These are phyloP conservation scores for Phymastichus coffea DNA, from an alignment of 1,140 invertebrate species.

Conservation along the genomic window DNA sequence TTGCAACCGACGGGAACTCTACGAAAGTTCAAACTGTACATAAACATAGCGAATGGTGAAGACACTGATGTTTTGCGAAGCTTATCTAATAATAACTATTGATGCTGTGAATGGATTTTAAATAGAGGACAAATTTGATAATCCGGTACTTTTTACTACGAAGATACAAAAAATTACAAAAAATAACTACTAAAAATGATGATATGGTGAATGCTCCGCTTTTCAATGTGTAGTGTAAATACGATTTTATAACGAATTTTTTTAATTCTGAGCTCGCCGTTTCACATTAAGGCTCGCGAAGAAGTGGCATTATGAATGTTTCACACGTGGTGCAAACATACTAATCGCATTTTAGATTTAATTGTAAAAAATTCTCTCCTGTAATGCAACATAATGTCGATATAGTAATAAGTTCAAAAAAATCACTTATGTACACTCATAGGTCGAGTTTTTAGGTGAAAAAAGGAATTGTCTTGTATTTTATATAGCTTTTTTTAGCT, in stretches of 20 bases:
- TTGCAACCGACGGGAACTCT: neutral
- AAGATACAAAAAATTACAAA: conserved; percentile 11
- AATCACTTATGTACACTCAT: neutral
- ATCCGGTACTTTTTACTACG: conserved; percentile 23
- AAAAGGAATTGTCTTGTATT: conserved; percentile 4
- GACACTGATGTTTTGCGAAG: neutral
- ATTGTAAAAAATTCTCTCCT: conserved; percentile 20
- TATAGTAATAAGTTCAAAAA: conserved; percentile 16
- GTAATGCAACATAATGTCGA: conserved; percentile 28
- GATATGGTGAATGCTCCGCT: conserved; percentile 19
- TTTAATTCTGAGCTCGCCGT: conserved; percentile 21
- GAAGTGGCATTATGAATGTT: conserved; percentile 31
- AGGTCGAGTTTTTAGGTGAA: conserved; percentile 10
- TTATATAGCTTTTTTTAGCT: neutral
- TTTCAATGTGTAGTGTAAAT: conserved; percentile 29
- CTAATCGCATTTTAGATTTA: conserved; percentile 16
- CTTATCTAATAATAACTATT: conserved; percentile 17
- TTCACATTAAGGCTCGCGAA: conserved; percentile 24
- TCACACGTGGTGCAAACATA: conserved; percentile 6
- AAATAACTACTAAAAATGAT: conserved; percentile 2
- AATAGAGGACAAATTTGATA: conserved; percentile 6
- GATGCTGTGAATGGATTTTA: conserved; percentile 21
- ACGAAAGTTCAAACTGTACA: conserved; percentile 10
- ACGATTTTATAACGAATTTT: conserved; percentile 29
- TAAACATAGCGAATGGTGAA: neutral